Base-by-base conservation (phyloP, 2,888 invertebrate genomes). In the Sipunculus nudus region DNA sequence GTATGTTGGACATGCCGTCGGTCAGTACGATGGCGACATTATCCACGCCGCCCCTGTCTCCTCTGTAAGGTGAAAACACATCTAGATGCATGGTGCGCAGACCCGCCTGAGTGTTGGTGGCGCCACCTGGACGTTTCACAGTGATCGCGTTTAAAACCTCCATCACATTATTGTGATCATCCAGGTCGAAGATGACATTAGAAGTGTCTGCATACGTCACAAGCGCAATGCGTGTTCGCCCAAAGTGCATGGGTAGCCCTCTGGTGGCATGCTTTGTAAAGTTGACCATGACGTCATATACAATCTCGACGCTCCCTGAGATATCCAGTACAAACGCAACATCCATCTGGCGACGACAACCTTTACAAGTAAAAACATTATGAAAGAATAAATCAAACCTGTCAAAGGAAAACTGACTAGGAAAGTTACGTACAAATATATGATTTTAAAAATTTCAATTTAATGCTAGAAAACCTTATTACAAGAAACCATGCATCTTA, bases 151-250 rank as follows among this genome's bases (percentile, higher is more conserved):
- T 54, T n/a, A 67, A 23, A n/a, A 68, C 64, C 6, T 53, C 55
- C 55, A n/a, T n/a, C n/a, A n/a, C n/a, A n/a, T n/a, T n/a, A n/a
- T 39, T 56, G 68, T 65, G 70, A 29, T 67, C 57, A 49, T 66
- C 59, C 8, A 78, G 63, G 48, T 75, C 66, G 59, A 84, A 78
- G 46, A 78, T 77, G 2, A 76, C 72, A 31, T 73, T 73, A 19
- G 80, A 76, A 2, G 72, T 69, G 16, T 80, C 81, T 32, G 83
- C 77, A 70, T 73, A 84, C 54, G 81, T 81, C 3, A 84, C 72
- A 25, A 84, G 67, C 21, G 75, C 81, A 28, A 84, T 72, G 23
- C 78, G 77, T 19, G 78, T 79, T 31, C 72, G 72, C 28, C 75
- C 73, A 26, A 70, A 65, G 26, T 77, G 78, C 21, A 84, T 74